These are phyloP conservation scores for Drosophila maculinotata DNA, from an alignment of 2,888 invertebrate genomes.

Conservation along the genomic window DNA sequence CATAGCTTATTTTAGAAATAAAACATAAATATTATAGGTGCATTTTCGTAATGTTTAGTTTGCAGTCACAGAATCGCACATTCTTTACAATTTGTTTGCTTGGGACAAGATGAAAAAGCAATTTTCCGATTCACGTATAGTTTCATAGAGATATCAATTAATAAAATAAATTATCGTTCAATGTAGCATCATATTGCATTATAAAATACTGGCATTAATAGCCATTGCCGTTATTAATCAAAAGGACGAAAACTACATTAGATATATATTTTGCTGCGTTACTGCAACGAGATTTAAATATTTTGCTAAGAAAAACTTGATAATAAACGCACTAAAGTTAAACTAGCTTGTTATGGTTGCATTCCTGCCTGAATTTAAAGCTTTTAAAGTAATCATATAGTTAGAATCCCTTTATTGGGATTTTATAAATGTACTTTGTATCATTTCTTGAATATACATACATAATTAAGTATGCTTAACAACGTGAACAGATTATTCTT, in stretches of 20 bases:
- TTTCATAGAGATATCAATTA: slow-evolving; percentile 32
- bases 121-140: slow-evolving; percentile 39
- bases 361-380: slow-evolving; percentile 62
- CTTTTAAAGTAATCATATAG: slow-evolving; percentile 58
- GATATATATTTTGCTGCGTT: slow-evolving; percentile 50
- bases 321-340: slow-evolving; percentile 74
- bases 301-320: slow-evolving; percentile 64
- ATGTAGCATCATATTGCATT: slow-evolving; percentile 28
- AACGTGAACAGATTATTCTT: slow-evolving; percentile 47
- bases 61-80: slow-evolving; percentile 58
- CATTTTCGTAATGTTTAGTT: slow-evolving; percentile 5
- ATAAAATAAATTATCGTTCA: slow-evolving; percentile 66
- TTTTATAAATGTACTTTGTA: slow-evolving; percentile 26
- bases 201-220: slow-evolving; percentile 41
- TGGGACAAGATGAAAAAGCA: slow-evolving; percentile 16
- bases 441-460: slow-evolving; percentile 22
- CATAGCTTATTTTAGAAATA: slow-evolving; percentile 5
- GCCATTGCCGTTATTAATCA: slow-evolving; percentile 47
- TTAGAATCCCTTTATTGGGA: slow-evolving; percentile 40
- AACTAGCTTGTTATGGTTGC: slow-evolving; percentile 59
- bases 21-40: slow-evolving; percentile 9
- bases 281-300: slow-evolving; percentile 55
- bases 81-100: slow-evolving; percentile 35
- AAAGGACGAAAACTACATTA: slow-evolving; percentile 64
- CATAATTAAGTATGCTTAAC: slow-evolving; percentile 42